Evolutionary conservation across 1,140 invertebrate species (phyloP).

Genomic region (Eueides isabella): DNA sequence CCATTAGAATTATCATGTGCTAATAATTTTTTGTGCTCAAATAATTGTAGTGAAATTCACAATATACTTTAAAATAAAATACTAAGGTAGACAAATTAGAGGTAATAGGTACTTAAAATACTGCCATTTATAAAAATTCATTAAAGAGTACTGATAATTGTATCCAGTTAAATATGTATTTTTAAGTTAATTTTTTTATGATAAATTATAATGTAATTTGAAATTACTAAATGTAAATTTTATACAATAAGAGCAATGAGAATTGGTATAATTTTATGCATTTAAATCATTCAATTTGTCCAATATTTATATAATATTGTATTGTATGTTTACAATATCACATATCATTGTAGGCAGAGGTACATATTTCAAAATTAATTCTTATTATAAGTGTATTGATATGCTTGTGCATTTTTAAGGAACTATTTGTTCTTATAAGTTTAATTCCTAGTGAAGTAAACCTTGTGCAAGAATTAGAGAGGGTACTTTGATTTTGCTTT

Average conservation of each 20-base stretch:
- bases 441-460: neutral
- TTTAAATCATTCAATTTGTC: neutral
- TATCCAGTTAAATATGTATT: neutral
- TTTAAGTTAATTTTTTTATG: neutral
- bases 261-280: neutral
- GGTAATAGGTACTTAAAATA: neutral
- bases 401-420: neutral
- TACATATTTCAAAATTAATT: neutral
- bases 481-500: too few relatives aligned
- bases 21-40: constrained; percentile 1
- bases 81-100: neutral
- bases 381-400: neutral
- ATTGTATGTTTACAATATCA: constrained; percentile 4
- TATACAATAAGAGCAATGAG: neutral
- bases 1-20: neutral
- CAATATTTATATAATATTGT: neutral
- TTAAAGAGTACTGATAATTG: neutral
- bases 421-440: neutral
- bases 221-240: neutral
- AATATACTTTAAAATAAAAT: neutral
- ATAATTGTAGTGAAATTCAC: neutral
- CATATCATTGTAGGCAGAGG: neutral
- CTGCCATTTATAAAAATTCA: neutral
- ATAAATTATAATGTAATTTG: neutral
- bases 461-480: neutral